Conservation (phyloP, 2,797 vertebrate genomes). For the Parotocinclus haroldoi region DNA sequence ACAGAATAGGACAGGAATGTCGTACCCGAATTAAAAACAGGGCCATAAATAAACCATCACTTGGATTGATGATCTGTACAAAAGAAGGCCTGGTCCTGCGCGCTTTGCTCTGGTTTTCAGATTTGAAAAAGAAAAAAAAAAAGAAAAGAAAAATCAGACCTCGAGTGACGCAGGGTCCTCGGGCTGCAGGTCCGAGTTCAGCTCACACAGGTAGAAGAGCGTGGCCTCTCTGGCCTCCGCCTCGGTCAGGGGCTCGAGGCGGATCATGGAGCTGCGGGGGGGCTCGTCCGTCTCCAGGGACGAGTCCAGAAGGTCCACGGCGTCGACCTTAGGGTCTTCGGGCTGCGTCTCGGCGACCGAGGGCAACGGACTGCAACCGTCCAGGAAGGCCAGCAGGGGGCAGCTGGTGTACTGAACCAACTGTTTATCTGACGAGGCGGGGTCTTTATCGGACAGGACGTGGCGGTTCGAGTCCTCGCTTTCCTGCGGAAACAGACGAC, state of each 20-base stretch:
- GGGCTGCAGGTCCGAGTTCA: conserved; percentile 76
- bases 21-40: too few relatives aligned
- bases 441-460: conserved; percentile 26
- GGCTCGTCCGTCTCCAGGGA: conserved; percentile 59
- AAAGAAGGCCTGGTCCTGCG: conserved; percentile 32
- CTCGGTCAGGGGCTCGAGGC: conserved; percentile 90
- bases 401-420: conserved; percentile 91
- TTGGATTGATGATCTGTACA: conserved; percentile 76
- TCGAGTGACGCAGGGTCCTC: conserved; percentile 71
- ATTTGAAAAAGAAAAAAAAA: too few relatives aligned
- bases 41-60: conserved; percentile 79
- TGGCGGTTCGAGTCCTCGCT: conserved; percentile 46
- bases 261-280: conserved; percentile 82
- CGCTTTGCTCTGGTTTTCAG: not conserved
- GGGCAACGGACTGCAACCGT: conserved; percentile 73
- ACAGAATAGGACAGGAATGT: too few relatives aligned
- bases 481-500: conserved; percentile 47
- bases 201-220: conserved; percentile 90
- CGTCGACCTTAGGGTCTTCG: conserved; percentile 52
- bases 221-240: conserved; percentile 88
- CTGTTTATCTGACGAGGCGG: conserved; percentile 76
- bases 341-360: conserved; percentile 60
- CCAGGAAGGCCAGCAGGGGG: conserved; percentile 86
- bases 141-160: too few relatives aligned
- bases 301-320: conserved; percentile 75